These are phyloP conservation scores for Hirtodrosophila duncani DNA, from an alignment of 2,888 invertebrate genomes.

Conservation along the genomic window DNA sequence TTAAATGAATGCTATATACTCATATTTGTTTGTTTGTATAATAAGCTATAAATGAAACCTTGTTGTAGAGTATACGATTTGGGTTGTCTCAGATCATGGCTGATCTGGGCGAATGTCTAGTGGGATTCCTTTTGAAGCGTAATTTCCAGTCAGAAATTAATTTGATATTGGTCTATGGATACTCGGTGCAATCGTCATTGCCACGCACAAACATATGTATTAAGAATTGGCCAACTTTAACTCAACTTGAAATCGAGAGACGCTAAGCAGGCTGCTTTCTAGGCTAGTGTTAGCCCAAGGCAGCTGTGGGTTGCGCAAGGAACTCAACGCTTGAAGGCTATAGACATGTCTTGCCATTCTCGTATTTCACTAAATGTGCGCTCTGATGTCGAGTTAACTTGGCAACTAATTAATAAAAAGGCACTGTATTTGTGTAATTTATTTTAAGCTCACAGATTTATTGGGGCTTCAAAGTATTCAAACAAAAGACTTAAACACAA, in stretches of 20 bases:
- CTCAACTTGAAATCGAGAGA: too few species aligned
- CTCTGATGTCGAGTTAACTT: too few species aligned
- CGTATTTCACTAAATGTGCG: too few species aligned
- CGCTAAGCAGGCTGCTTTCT: too few species aligned
- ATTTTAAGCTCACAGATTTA: conserved; percentile 23
- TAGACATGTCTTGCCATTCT: too few species aligned
- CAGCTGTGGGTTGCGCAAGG: too few species aligned
- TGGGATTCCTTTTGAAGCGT: conserved; percentile 16
- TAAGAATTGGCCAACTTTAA: too few species aligned
- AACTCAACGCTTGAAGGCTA: too few species aligned
- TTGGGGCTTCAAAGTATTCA: conserved; percentile 28
- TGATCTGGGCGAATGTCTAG: not conserved
- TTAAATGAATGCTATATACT: too few species aligned
- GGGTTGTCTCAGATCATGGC: not conserved
- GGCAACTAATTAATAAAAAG: conserved; percentile 6
- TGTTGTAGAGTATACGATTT: not conserved
- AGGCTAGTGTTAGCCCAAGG: too few species aligned
- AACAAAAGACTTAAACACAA: conserved; percentile 31
- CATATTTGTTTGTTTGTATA: conserved; percentile 34
- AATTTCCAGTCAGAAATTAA: conserved; percentile 10
- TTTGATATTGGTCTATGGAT: conserved; percentile 8
- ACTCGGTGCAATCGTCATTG: too few species aligned
- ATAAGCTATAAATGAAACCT: conserved; percentile 27
- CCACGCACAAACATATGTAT: too few species aligned
- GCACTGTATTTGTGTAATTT: conserved; percentile 4